A percentile compares a stretch with the other conserved stretches of the same genome.
phyloP scores from a whole-genome alignment of 2,888 invertebrate genomes.

The Rhimphoctona megacephalus region DNA sequence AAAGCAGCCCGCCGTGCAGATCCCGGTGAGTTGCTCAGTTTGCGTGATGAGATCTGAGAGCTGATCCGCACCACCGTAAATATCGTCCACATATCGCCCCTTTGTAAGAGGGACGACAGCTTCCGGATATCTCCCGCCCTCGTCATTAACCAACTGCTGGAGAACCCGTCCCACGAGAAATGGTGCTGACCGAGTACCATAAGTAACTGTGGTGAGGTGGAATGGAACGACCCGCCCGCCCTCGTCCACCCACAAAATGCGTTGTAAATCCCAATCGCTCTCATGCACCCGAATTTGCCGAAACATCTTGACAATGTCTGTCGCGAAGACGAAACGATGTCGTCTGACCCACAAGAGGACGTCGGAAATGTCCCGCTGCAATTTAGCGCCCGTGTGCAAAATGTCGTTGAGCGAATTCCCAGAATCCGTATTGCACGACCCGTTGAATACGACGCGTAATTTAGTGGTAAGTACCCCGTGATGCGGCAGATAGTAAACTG shows the following conservation, averaged over 20 bases:
- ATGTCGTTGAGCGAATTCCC: conserved; percentile 36
- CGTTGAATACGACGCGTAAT: conserved; percentile 38
- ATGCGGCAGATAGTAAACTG: conserved; percentile 8
- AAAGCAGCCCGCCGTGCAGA: conserved; percentile 57
- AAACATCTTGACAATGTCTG: conserved; percentile 62
- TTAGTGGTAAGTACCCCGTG: conserved; percentile 24
- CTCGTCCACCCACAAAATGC: conserved; percentile 54
- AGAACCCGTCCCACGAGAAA: conserved; percentile 40
- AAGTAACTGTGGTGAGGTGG: conserved; percentile 60
- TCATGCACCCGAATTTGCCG: conserved; percentile 60
- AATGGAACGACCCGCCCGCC: background rate
- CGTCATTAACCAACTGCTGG: conserved; percentile 19
- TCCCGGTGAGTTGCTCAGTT: background rate
- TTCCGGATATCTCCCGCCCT: no score
- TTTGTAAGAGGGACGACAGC: background rate
- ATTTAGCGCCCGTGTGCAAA: conserved; percentile 41
- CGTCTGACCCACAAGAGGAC: conserved; percentile 43
- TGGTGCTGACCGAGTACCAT: conserved; percentile 53
- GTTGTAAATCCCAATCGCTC: conserved; percentile 59
- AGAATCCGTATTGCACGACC: background rate
- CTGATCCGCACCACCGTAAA: conserved; percentile 56
- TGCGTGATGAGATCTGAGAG: background rate
- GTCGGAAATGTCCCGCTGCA: conserved; percentile 41
- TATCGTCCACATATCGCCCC: conserved; percentile 65
- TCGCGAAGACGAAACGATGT: conserved; percentile 42